Base-by-base conservation (phyloP, 2,113 vertebrate genomes). In the Excalfactoria chinensis region DNA sequence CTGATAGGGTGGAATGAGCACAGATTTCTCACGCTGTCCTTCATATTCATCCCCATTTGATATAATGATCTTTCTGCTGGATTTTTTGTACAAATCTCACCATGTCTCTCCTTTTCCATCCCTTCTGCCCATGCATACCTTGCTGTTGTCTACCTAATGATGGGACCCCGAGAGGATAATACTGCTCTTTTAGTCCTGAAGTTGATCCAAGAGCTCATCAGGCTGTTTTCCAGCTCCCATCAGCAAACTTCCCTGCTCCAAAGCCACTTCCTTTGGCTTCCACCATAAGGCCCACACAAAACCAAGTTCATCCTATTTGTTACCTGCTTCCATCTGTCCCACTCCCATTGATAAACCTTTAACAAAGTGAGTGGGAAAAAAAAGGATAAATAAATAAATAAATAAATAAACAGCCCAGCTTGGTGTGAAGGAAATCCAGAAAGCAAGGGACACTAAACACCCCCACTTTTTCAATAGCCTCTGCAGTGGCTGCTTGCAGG, bases 191-290 rank as follows among this genome's bases (percentile, higher is more conserved):
- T 58, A 44, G 41, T 46, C 84, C 59, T 67, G 63, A 76, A 66
- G 78, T 69, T 76, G 64, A 86, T 80, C 51, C 79, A 83, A 86
- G 60, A 76, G 25, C 28, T 51, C 44, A 78, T 62, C 71, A 66
- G 78, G 77, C 51, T 60, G 11, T 60, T 92, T 93, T 85, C 82
- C 71, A 76, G 32, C 88, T 88, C 68, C 74, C 72, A 64, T 84
- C 88, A 85, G 82, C 82, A 91, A 93, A 91, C 64, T 43, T 93
- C 58, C 71, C 71, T 70, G 44, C 72, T 85, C 51, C 13, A 13
- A 37, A 74, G 51, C 41, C 75, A 79, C 63, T 21, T 83, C 16
- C 0, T 10, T 69, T 53, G 44, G 68, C 85, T 44, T 85, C 55
- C 79, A 74, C 68, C 51, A 37, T 14, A 93, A 93, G 83, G 34